Evolutionary conservation across 2,888 invertebrate genomes (phyloP).

Genomic region (Cecidostiba fungosa): DNA sequence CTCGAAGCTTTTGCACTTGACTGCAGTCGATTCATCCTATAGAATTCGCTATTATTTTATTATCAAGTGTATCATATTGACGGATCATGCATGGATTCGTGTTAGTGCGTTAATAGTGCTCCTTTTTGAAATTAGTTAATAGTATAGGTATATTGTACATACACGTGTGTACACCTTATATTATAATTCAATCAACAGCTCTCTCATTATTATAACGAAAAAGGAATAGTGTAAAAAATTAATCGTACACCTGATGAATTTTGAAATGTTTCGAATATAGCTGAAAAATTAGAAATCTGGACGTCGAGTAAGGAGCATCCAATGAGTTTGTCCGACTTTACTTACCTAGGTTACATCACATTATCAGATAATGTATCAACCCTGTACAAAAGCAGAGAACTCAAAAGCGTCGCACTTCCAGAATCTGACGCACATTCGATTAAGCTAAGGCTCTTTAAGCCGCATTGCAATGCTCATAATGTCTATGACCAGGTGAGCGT

Average conservation of each 20-base stretch:
- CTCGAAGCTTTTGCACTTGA: constrained; percentile 14
- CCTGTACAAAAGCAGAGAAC: constrained; percentile 89
- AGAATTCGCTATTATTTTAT: not conserved
- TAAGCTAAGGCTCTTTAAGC: constrained; percentile 91
- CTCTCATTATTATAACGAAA: not conserved
- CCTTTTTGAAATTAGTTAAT: too few relatives aligned
- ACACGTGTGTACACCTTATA: too few relatives aligned
- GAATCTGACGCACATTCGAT: constrained; percentile 88
- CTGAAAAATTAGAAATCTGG: constrained; percentile 88
- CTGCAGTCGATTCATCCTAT: not conserved
- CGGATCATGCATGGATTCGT: too few relatives aligned
- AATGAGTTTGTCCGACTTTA: constrained; percentile 82
- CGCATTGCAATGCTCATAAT: constrained; percentile 91
- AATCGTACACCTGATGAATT: not conserved
- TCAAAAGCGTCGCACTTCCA: constrained; percentile 92
- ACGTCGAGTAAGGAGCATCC: constrained; percentile 83
- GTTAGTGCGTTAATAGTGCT: too few relatives aligned
- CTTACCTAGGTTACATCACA: constrained; percentile 88
- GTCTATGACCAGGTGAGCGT: constrained; percentile 88
- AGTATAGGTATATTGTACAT: too few relatives aligned
- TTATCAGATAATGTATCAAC: constrained; percentile 90
- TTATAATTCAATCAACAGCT: too few relatives aligned
- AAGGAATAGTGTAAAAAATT: not conserved
- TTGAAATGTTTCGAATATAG: constrained; percentile 78
- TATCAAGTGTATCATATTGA: too few relatives aligned